phyloP scores from a whole-genome alignment of 2,113 vertebrate genomes.

The Sphyrna mokarran region DNA sequence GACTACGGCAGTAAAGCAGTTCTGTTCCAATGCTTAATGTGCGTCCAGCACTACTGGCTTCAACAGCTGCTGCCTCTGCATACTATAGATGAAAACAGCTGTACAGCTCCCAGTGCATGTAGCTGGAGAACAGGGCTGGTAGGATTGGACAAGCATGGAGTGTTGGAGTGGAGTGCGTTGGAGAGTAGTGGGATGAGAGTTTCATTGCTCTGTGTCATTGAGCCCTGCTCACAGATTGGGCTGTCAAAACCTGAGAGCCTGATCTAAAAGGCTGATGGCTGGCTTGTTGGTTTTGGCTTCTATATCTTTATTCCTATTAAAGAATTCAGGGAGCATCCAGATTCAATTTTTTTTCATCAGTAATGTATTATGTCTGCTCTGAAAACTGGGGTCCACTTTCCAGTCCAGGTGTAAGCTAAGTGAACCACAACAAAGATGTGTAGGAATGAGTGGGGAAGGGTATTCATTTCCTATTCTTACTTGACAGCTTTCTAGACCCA shows the following conservation, averaged over 20 bases:
- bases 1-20: neutral
- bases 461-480: neutral
- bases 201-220: neutral
- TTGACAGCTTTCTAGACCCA: neutral
- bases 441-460: neutral
- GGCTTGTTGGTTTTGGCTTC: neutral
- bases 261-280: neutral
- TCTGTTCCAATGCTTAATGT: no score
- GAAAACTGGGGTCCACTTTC: neutral
- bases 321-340: neutral
- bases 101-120: neutral
- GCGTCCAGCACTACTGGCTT: no score
- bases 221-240: neutral
- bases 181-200: neutral
- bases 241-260: neutral
- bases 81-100: neutral
- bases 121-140: neutral
- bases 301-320: neutral
- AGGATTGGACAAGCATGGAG: neutral
- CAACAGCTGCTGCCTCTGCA: neutral
- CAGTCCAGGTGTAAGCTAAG: neutral
- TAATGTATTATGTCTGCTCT: neutral
- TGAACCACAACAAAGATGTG: neutral
- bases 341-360: neutral
- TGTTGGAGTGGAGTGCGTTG: neutral